phyloP scores from a whole-genome alignment of 2,113 vertebrate genomes.

The Callaeas wilsoni region DNA sequence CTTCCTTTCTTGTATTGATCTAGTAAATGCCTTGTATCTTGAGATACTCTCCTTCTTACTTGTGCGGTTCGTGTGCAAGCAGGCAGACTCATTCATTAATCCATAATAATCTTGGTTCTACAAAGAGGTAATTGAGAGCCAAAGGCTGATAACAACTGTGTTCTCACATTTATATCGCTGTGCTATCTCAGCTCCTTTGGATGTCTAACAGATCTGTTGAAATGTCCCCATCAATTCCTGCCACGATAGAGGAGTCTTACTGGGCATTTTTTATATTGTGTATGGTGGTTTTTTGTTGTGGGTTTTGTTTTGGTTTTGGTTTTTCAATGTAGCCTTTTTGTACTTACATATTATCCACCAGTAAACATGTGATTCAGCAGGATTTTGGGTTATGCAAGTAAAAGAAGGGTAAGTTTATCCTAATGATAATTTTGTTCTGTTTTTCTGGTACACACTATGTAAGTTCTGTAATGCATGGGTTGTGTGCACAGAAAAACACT shows the following conservation, averaged over 20 bases:
- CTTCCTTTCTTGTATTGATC: neutral
- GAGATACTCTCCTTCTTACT: neutral
- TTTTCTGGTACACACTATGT: accelerated
- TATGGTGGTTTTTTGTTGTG: neutral
- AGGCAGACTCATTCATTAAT: neutral
- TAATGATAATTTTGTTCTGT: neutral
- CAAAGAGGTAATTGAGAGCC: neutral
- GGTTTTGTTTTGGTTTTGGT: neutral
- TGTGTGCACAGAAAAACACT: neutral
- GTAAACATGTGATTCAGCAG: neutral
- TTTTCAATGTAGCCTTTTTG: neutral
- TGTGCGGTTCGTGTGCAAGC: neutral
- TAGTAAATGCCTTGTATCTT: neutral
- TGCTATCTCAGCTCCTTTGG: neutral
- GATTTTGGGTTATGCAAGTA: neutral
- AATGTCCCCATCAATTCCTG: neutral
- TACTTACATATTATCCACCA: neutral
- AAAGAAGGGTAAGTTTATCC: neutral
- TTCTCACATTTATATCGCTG: neutral
- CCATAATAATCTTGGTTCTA: neutral
- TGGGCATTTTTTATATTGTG: neutral
- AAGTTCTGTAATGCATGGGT: neutral
- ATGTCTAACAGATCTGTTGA: neutral
- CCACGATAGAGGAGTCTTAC: neutral
- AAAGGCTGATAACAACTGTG: neutral